A percentile compares a stretch with the other conserved stretches of the same genome.
Evolutionary conservation across 92 coral and sea anemone species (phyloP).

Genomic region (Desmophyllum pertusum): DNA sequence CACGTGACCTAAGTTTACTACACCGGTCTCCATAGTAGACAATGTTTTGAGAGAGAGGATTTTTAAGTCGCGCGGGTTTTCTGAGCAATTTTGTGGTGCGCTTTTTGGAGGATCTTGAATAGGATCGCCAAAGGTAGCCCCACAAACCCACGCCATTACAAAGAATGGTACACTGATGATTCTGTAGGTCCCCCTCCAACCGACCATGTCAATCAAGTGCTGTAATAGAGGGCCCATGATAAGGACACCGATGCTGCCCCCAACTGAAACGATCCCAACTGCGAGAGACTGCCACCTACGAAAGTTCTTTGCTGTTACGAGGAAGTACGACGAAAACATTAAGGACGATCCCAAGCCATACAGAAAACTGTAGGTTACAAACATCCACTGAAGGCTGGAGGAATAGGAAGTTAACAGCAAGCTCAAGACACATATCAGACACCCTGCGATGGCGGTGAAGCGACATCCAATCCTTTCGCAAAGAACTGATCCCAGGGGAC

Average conservation of each 20-base stretch:
- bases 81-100: not conserved
- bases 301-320: conserved; percentile 37
- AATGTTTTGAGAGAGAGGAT: not conserved
- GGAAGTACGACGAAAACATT: conserved; percentile 19
- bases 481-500: conserved; percentile 47
- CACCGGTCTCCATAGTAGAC: not conserved
- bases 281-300: conserved; percentile 36
- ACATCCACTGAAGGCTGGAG: conserved; percentile 31
- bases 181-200: conserved; percentile 42
- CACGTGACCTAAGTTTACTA: too few relatives aligned
- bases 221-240: conserved; percentile 41
- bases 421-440: conserved; percentile 44
- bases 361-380: conserved; percentile 50
- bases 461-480: conserved; percentile 47
- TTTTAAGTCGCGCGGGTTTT: too few relatives aligned
- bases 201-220: conserved; percentile 10
- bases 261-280: conserved; percentile 32
- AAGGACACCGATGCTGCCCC: conserved; percentile 36
- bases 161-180: not conserved
- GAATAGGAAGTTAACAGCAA: conserved; percentile 56
- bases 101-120: not conserved
- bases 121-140: not conserved
- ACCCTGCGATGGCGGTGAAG: conserved; percentile 53
- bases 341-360: conserved; percentile 49
- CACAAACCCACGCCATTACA: not conserved